Evolutionary conservation across 2,797 vertebrate genomes (phyloP), one percentile per base, ranked within the genome.

Genomic region (Knipowitschia caucasica): DNA sequence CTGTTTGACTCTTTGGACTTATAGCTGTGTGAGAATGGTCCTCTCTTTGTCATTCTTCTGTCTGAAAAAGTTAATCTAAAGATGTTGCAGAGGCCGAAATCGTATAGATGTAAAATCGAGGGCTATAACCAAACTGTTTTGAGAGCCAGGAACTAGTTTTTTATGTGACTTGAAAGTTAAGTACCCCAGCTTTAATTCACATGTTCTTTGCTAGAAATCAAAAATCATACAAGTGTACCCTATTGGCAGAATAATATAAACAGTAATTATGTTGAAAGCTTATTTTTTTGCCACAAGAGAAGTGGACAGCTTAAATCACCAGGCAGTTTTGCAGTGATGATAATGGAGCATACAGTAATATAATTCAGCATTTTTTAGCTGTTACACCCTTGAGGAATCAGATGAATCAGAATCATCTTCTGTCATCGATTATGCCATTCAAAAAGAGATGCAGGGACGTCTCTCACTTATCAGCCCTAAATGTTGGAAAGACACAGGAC

Each of bases 371-470:
- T 2, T 3, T 38, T n/a, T n/a, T n/a, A n/a, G 17, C 5, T 12
- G 4, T 38, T 18, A 18, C 36, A 38, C 36, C 3, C 17, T 24
- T 25, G n/a, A 44, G 42, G 26, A 44, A 44, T 44, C 24, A 44
- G 42, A 25, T 25, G 3, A 27, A 25, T 25, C 23, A 15, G 3
- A 27, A 25, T 25, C 23, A 15, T 26, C 2, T 4, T 20, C 36
- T 18, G 2, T 5, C 11, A 33, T 24, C 54, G 14, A 33, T 7
- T 21, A 12, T 7, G 1, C 15, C 50, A 27, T 20, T 39, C 52
- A 56, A 46, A 52, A 60, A 56, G 79, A 82, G 87, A 83, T 83
- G 83, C 83, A 25, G 82, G 84, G 80, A 76, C 82, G 69, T 78
- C 85, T 85, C 81, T 69, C 27, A 66, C 75, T 49, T 15, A 50